Evolutionary conservation across 2,888 invertebrate species (phyloP).

Genomic region (Pharmacophagus antenor): DNA sequence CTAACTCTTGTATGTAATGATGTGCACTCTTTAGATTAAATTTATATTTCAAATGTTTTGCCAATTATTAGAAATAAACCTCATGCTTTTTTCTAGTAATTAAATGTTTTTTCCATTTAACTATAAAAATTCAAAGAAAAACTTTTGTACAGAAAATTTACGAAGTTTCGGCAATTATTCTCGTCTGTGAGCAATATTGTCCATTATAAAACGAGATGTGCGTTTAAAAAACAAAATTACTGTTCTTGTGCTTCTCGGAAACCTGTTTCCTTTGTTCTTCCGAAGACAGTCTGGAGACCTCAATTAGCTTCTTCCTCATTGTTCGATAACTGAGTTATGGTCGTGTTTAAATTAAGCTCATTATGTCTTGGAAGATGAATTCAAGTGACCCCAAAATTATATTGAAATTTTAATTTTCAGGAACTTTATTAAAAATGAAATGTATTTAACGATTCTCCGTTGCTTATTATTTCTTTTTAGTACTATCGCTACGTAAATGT

Average conservation of each 20-base stretch:
- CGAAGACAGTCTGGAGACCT: conserved; percentile 28
- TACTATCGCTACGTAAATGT: neutral
- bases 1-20: neutral
- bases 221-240: conserved; percentile 21
- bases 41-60: neutral
- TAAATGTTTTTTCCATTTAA: neutral
- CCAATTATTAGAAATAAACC: neutral
- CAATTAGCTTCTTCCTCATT: conserved; percentile 31
- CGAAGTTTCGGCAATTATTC: neutral
- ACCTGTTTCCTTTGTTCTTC: conserved; percentile 30
- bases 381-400: conserved; percentile 15
- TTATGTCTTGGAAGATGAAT: conserved; percentile 18
- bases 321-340: conserved; percentile 30
- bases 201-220: conserved; percentile 11
- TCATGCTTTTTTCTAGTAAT: too few species aligned
- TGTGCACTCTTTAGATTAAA: neutral
- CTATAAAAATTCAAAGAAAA: neutral
- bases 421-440: neutral
- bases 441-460: neutral
- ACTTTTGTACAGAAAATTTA: neutral
- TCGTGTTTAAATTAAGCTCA: conserved; percentile 19
- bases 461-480: neutral
- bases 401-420: conserved; percentile 6
- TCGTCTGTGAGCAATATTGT: neutral
- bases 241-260: conserved; percentile 22